Percentiles rank a stretch among this genome's conserved stretches.
phyloP scores from a whole-genome alignment of 2,113 vertebrate genomes.

The Bufo bufo region DNA sequence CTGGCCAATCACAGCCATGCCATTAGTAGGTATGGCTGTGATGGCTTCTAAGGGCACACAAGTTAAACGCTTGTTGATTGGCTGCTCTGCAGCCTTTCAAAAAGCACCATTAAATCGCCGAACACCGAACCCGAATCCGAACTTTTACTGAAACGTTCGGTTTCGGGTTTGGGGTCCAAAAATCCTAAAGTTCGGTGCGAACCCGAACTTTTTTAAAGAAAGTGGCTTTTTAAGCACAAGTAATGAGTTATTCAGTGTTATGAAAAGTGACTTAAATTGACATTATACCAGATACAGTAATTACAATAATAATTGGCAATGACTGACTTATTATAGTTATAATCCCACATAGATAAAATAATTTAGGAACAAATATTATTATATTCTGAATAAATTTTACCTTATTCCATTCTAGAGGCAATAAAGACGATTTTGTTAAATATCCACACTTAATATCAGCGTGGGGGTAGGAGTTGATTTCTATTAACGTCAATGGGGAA shows the following conservation, averaged over 20 bases:
- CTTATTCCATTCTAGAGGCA: background rate
- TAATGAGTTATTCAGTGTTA: background rate
- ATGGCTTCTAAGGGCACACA: too few relatives aligned
- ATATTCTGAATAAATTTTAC: background rate
- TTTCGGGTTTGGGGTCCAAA: too few relatives aligned
- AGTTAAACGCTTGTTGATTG: too few relatives aligned
- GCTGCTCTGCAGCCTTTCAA: too few relatives aligned
- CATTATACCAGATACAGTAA: background rate
- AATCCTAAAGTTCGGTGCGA: too few relatives aligned
- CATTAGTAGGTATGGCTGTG: too few relatives aligned
- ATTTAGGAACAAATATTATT: background rate
- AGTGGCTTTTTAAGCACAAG: background rate
- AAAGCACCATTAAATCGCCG: too few relatives aligned
- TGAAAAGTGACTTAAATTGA: background rate
- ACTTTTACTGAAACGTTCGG: too few relatives aligned
- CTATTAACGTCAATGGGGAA: slow-evolving; percentile 1
- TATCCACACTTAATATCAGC: background rate
- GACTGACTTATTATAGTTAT: background rate
- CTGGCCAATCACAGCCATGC: too few relatives aligned
- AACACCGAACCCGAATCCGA: too few relatives aligned
- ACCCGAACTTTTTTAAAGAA: background rate
- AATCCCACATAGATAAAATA: background rate
- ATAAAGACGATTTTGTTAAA: background rate
- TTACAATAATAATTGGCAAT: background rate
- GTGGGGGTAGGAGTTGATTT: background rate